These are phyloP conservation scores for Ptychoptera contaminata DNA, from an alignment of 2,888 invertebrate genomes.

Conservation along the genomic window DNA sequence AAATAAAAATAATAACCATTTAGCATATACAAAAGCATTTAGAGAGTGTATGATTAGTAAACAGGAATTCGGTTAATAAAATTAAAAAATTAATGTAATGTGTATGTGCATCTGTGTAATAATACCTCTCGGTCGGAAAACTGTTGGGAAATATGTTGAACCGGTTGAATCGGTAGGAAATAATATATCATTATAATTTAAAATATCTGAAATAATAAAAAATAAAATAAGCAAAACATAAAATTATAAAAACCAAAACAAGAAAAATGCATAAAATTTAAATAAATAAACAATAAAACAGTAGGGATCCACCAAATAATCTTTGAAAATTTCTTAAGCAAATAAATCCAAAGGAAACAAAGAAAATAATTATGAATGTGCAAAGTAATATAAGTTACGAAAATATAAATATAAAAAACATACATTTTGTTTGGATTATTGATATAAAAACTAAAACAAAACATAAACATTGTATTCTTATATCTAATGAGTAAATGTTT, in stretches of 20 bases:
- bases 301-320: too few species aligned
- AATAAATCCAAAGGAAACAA: too few species aligned
- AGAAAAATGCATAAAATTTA: not conserved
- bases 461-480: too few species aligned
- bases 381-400: too few species aligned
- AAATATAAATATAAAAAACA: too few species aligned
- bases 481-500: too few species aligned
- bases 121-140: slow-evolving; percentile 55
- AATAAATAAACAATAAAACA: too few species aligned
- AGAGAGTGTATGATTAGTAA: too few species aligned
- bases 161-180: slow-evolving; percentile 63
- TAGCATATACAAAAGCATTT: not conserved
- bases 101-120: not conserved
- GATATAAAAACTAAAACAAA: too few species aligned
- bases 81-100: slow-evolving; percentile 3
- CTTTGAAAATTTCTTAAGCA: too few species aligned
- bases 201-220: slow-evolving; percentile 45
- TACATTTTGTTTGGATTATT: too few species aligned
- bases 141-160: slow-evolving; percentile 50
- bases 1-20: not conserved
- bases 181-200: slow-evolving; percentile 55
- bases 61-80: not conserved
- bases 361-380: too few species aligned
- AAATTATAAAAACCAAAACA: slow-evolving; percentile 11
- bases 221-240: slow-evolving; percentile 18